phyloP scores from a whole-genome alignment of 2,888 invertebrate species.

The Dromius quadrimaculatus region DNA sequence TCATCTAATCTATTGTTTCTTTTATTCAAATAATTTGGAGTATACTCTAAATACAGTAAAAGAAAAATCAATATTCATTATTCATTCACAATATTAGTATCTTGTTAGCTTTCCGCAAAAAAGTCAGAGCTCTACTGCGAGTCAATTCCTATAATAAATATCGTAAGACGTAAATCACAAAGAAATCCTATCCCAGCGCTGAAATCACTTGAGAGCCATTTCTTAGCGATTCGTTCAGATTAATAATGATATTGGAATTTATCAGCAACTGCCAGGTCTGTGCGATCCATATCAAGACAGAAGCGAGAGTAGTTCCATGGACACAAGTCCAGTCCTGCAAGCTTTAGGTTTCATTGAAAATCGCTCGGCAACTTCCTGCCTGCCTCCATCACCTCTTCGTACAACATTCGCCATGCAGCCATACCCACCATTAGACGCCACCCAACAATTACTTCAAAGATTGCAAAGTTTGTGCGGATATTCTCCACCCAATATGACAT shows the following conservation, averaged over 20 bases:
- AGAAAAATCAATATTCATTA: too few species aligned
- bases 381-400: slow-evolving; percentile 63
- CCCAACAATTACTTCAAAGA: slow-evolving; percentile 69
- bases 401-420: slow-evolving; percentile 60
- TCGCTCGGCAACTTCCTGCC: slow-evolving; percentile 61
- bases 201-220: too few species aligned
- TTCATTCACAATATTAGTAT: too few species aligned
- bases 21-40: too few species aligned
- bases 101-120: too few species aligned
- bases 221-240: background rate
- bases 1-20: too few species aligned
- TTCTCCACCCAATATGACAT: slow-evolving; percentile 58
- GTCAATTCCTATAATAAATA: too few species aligned
- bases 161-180: too few species aligned
- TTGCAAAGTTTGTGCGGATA: slow-evolving; percentile 68
- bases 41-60: too few species aligned
- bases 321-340: slow-evolving; percentile 61
- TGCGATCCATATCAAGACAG: slow-evolving; percentile 57
- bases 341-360: slow-evolving; percentile 63
- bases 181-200: background rate
- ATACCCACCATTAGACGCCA: slow-evolving; percentile 61
- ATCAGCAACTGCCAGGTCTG: slow-evolving; percentile 40
- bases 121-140: too few species aligned
- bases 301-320: slow-evolving; percentile 59
- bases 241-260: background rate